These are phyloP conservation scores for Orestias chungarensis DNA, from an alignment of 2,797 vertebrate species.

Conservation along the genomic window DNA sequence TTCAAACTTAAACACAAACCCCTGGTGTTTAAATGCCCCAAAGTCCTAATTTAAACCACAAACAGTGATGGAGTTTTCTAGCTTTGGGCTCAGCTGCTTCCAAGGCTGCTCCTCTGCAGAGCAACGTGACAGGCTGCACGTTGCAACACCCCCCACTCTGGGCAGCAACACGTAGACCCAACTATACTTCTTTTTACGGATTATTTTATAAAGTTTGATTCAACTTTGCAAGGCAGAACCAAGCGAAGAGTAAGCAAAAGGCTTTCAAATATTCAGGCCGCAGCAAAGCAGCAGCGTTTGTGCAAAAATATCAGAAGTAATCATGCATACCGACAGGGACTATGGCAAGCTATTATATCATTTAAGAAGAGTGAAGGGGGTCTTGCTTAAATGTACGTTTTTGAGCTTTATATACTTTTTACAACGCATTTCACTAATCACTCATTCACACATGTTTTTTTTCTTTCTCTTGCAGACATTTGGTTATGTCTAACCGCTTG, in stretches of 20 bases:
- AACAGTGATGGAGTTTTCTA: neutral
- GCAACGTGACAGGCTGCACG: slow-evolving; percentile 60
- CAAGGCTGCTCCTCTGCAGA: slow-evolving; percentile 12
- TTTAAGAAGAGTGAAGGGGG: too few species aligned
- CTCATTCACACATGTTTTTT: too few species aligned
- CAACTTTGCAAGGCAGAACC: neutral
- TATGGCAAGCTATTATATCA: neutral
- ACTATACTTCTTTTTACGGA: neutral
- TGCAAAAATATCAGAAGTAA: slow-evolving; percentile 76
- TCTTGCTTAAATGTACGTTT: too few species aligned
- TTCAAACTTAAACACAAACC: rapidly evolving
- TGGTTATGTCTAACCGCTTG: too few species aligned
- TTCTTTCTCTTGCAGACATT: too few species aligned
- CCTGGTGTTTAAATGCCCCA: neutral
- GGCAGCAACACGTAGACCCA: neutral
- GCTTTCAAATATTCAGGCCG: rapidly evolving
- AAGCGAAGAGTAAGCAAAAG: neutral
- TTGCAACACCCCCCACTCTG: slow-evolving; percentile 26
- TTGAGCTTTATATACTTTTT: too few species aligned
- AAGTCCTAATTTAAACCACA: neutral
- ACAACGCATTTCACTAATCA: too few species aligned
- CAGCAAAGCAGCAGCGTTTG: neutral
- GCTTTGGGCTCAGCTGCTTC: neutral
- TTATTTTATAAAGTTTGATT: neutral
- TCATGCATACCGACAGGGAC: slow-evolving; percentile 13